These are phyloP conservation scores for Pteruthius melanotis DNA, from an alignment of 2,113 vertebrate genomes.

Conservation along the genomic window DNA sequence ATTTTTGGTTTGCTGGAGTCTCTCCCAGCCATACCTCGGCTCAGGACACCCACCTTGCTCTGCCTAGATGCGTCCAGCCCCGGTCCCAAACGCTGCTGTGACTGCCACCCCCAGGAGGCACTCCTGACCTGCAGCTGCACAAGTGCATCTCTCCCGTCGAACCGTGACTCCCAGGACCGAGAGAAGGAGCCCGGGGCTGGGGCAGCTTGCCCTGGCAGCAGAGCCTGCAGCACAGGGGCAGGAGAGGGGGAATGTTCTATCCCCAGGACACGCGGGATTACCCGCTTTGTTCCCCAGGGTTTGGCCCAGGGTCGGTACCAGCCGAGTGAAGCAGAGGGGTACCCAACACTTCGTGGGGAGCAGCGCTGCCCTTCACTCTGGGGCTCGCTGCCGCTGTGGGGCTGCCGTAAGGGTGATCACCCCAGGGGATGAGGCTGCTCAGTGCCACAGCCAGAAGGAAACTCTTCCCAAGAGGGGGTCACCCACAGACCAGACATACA, in stretches of 20 bases:
- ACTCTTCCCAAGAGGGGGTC: not conserved
- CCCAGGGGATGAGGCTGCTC: not conserved
- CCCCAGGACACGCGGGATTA: not conserved
- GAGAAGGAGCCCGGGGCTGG: not conserved
- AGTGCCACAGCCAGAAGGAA: not conserved
- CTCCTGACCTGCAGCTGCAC: not conserved
- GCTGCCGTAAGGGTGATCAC: not conserved
- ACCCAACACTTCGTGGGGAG: not conserved
- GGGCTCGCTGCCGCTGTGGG: conserved; percentile 1
- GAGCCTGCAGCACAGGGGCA: not conserved
- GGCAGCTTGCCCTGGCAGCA: not conserved
- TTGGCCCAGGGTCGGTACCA: not conserved
- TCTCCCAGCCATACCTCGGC: fast-evolving
- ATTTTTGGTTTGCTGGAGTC: not conserved
- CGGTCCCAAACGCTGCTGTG: not conserved
- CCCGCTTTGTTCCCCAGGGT: not conserved
- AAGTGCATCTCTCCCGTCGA: fast-evolving
- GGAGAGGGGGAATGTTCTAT: fast-evolving
- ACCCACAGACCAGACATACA: not conserved
- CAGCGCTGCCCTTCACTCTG: not conserved
- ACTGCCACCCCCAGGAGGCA: conserved; percentile 29
- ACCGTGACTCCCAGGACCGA: fast-evolving
- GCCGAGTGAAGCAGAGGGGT: not conserved
- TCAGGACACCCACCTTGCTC: not conserved
- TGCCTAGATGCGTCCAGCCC: not conserved